These are phyloP conservation scores for human DNA, from an alignment of 2,113 vertebrate genomes.

Conservation along the genomic window GRCh38 chr4:26435001-26435500, in stretches of 20 bases:
- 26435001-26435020: conserved; percentile 64
- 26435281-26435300: neutral
- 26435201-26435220: neutral
- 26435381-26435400: no score
- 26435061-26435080: neutral
- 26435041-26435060: neutral
- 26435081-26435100: neutral
- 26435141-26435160: neutral
- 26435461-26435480: no score
- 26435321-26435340: neutral
- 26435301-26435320: neutral
- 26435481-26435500: no score
- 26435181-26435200: neutral
- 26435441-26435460: no score
- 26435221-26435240: neutral
- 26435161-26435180: neutral
- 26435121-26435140: neutral
- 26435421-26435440: no score
- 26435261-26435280: neutral
- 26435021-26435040: conserved; percentile 54
- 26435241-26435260: neutral
- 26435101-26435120: neutral
- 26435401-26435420: no score
- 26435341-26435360: neutral
- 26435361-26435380: neutral